Base-by-base conservation (phyloP, 2,888 invertebrate species). In the Xanthia togata region DNA sequence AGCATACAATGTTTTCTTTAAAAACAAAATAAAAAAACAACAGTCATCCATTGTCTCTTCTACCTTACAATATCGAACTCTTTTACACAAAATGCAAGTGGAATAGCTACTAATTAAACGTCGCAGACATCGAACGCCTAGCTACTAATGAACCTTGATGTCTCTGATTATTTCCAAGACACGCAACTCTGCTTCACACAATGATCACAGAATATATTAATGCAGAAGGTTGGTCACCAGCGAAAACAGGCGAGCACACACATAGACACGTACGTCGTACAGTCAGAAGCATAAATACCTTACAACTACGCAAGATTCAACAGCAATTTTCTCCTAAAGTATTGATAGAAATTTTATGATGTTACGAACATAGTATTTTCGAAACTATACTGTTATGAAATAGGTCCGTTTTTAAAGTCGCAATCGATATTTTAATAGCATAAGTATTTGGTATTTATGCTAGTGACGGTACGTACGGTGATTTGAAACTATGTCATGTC, bases 1-100 rank as follows among this genome's bases (percentile, higher is more conserved):
- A 41, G 23, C 0, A 1, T 3, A 1, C 0, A n/a, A 60, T 4
- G 31, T 17, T 20, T 50, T 44, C 3, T 26, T 9, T 14, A 14
- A 3, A 31, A 65, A 53, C 11, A 6, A 44, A 31, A 47, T n/a
- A 47, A 59, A 20, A 59, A 68, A 59, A 69, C 26, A 17, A 57
- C 6, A 4, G 17, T 41, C n/a, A 47, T 38, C 50, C 4, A 75
- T 62, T 72, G 79, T 57, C 11, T 9, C 82, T 12, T 70, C 60
- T 73, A 85, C 88, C 90, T 76, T 79, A 83, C 68, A 88, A 83
- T 87, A 89, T 89, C 75, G 82, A 86, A 79, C 83, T 85, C 89
- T 91, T 92, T 91, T 91, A 89, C 85, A 90, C 82, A 88, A 90
- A 88, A 89, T 78, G 85, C 90, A 86, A 84, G 85, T 71, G 60